These are phyloP conservation scores for Unio pictorum DNA, from an alignment of 2,888 invertebrate species.

Conservation along the genomic window DNA sequence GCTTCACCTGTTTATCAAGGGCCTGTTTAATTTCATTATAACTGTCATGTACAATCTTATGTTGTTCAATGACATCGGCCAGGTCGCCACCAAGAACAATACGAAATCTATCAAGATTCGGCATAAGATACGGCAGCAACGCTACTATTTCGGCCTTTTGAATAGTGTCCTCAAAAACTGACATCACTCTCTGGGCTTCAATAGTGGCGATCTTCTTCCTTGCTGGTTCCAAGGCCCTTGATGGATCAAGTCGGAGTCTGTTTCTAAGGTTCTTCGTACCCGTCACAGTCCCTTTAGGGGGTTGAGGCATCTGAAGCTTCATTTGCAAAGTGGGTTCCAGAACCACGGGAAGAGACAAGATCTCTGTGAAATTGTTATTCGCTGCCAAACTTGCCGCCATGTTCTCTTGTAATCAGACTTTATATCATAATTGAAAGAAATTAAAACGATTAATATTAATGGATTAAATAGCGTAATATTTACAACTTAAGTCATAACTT, in stretches of 20 bases:
- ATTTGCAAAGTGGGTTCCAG: constrained; percentile 57
- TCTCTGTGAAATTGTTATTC: no score
- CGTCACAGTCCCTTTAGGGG: constrained; percentile 27
- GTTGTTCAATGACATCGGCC: constrained; percentile 58
- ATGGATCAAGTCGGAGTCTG: constrained; percentile 61
- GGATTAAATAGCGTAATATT: no score
- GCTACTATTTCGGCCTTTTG: constrained; percentile 62
- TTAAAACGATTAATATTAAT: no score
- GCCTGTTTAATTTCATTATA: constrained; percentile 61
- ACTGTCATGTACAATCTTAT: constrained; percentile 56
- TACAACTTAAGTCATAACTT: no score
- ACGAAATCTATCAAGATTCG: constrained; percentile 62
- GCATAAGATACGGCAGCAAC: constrained; percentile 62
- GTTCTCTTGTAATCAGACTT: no score
- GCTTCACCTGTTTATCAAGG: constrained; percentile 47
- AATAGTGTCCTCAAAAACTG: constrained; percentile 68
- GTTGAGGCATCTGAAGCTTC: constrained; percentile 44
- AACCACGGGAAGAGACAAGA: constrained; percentile 9
- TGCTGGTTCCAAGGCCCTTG: constrained; percentile 68
- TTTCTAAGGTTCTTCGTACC: constrained; percentile 34
- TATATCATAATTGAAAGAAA: no score
- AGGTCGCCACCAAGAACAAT: constrained; percentile 64
- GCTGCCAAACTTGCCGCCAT: no score
- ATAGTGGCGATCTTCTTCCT: constrained; percentile 69
- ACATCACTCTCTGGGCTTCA: constrained; percentile 70